These are phyloP conservation scores for Melanotaenia nigrans DNA, from an alignment of 2,797 vertebrate genomes.

Conservation along the genomic window DNA sequence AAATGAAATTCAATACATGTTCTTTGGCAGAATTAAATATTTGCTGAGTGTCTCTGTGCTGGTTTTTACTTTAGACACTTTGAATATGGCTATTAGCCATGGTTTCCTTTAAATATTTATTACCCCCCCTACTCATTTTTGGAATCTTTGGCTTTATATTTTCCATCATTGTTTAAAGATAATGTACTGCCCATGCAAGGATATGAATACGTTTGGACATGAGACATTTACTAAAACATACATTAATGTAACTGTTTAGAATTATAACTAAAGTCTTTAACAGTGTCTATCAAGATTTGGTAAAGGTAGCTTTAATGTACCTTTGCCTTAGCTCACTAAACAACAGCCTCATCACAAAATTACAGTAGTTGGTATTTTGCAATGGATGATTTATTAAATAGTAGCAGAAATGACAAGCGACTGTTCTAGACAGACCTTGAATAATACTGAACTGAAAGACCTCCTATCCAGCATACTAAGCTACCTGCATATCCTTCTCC, in stretches of 20 bases:
- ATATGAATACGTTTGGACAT: background rate
- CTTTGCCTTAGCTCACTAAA: background rate
- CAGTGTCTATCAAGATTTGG: background rate
- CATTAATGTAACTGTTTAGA: no score
- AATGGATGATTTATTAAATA: background rate
- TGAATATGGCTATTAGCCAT: background rate
- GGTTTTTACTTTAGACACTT: background rate
- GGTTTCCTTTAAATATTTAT: no score
- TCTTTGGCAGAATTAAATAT: background rate
- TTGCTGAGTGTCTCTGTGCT: background rate
- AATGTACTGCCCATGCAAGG: background rate
- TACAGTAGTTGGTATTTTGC: background rate
- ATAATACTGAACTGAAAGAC: background rate
- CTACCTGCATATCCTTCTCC: constrained; percentile 17
- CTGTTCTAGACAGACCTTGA: background rate
- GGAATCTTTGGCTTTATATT: background rate
- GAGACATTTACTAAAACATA: background rate
- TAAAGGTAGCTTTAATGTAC: background rate
- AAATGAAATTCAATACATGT: constrained; percentile 2
- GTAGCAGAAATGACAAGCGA: constrained; percentile 5
- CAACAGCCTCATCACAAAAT: background rate
- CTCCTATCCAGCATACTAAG: background rate
- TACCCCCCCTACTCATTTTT: no score
- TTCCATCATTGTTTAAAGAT: background rate
- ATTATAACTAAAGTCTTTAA: background rate